phyloP scores from a whole-genome alignment of 2,113 vertebrate genomes.

The Zosterops lateralis region DNA sequence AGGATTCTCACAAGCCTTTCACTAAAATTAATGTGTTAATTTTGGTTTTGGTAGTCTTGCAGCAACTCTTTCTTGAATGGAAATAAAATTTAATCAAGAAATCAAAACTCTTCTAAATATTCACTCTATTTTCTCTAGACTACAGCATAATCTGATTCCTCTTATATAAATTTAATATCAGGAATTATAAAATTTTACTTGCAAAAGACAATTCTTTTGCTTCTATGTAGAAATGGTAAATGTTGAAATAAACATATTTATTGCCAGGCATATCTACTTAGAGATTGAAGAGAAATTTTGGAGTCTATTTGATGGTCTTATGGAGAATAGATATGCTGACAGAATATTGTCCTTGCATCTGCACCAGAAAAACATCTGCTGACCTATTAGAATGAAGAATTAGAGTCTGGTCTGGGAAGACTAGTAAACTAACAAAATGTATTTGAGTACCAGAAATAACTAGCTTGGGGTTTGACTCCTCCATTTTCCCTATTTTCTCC shows the following conservation, averaged over 20 bases:
- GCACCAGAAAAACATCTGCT: not conserved
- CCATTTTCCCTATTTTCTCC: not conserved
- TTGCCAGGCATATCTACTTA: not conserved
- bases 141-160: not conserved
- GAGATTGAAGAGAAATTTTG: not conserved
- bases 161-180: not conserved
- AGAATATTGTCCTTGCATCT: not conserved
- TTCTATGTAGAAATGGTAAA: not conserved
- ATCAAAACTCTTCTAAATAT: not conserved
- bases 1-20: not conserved
- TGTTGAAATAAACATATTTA: not conserved
- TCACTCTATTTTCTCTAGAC: not conserved
- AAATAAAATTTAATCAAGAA: slow-evolving; percentile 8
- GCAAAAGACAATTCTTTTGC: not conserved
- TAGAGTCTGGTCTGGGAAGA: not conserved
- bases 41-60: not conserved
- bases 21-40: not conserved
- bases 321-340: not conserved
- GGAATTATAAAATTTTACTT: not conserved
- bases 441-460: not conserved
- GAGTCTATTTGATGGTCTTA: not conserved
- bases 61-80: not conserved
- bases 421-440: not conserved
- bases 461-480: not conserved
- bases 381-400: not conserved